These are phyloP conservation scores for Tauraco erythrolophus DNA, from an alignment of 2,113 vertebrate species.

Conservation along the genomic window DNA sequence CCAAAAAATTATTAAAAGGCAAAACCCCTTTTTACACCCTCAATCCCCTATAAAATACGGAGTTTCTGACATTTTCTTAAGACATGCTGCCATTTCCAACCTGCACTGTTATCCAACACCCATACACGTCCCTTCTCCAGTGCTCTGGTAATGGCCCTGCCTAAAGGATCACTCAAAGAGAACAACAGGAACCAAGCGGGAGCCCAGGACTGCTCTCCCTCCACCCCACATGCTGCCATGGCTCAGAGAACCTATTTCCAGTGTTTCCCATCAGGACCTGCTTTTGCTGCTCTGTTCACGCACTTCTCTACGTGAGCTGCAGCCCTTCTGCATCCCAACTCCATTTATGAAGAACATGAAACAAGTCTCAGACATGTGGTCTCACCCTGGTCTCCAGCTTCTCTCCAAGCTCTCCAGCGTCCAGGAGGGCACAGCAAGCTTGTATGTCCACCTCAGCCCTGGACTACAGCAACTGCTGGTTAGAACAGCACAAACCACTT, in stretches of 20 bases:
- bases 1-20: not conserved
- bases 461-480: not conserved
- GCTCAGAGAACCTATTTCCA: not conserved
- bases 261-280: not conserved
- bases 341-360: not conserved
- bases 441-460: not conserved
- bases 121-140: not conserved
- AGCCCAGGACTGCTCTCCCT: not conserved
- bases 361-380: not conserved
- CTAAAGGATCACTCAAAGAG: not conserved
- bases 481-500: not conserved
- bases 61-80: not conserved
- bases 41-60: not conserved
- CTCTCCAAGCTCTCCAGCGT: not conserved
- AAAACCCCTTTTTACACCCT: not conserved
- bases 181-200: not conserved
- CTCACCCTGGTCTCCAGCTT: not conserved
- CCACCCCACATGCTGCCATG: not conserved
- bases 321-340: not conserved
- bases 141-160: not conserved
- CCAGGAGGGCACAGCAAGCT: not conserved
- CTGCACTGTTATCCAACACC: not conserved
- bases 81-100: not conserved
- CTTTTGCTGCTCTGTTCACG: not conserved
- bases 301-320: not conserved